phyloP scores from a whole-genome alignment of 2,113 vertebrate genomes.

The Nymphicus hollandicus region DNA sequence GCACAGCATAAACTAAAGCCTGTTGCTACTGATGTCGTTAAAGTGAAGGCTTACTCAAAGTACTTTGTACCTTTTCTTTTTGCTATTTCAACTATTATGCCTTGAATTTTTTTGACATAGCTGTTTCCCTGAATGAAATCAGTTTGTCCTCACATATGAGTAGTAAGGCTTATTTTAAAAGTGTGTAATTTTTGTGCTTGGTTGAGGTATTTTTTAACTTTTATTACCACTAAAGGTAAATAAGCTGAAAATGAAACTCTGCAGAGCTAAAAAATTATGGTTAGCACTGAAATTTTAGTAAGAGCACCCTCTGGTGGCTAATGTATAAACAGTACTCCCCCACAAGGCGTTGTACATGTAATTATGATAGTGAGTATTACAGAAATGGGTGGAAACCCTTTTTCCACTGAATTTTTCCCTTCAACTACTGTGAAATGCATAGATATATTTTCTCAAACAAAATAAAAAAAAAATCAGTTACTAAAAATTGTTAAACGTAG shows the following conservation, averaged over 20 bases:
- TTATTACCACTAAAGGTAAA: neutral
- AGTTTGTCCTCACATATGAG: neutral
- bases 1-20: neutral
- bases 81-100: neutral
- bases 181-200: accelerated
- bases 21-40: neutral
- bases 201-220: neutral
- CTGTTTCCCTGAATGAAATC: neutral
- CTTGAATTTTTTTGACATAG: neutral
- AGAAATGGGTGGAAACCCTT: neutral
- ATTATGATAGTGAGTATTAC: neutral
- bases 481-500: neutral
- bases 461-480: neutral
- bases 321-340: accelerated
- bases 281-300: neutral
- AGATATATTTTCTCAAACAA: neutral
- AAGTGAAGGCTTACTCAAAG: neutral
- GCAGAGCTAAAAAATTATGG: neutral
- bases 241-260: neutral
- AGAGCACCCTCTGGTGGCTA: conserved; percentile 9
- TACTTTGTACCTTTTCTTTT: neutral
- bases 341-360: accelerated
- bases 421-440: neutral
- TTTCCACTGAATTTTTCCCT: neutral
- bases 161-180: neutral